phyloP scores from a whole-genome alignment of 2,113 vertebrate genomes.

The Pseudorasbora parva region DNA sequence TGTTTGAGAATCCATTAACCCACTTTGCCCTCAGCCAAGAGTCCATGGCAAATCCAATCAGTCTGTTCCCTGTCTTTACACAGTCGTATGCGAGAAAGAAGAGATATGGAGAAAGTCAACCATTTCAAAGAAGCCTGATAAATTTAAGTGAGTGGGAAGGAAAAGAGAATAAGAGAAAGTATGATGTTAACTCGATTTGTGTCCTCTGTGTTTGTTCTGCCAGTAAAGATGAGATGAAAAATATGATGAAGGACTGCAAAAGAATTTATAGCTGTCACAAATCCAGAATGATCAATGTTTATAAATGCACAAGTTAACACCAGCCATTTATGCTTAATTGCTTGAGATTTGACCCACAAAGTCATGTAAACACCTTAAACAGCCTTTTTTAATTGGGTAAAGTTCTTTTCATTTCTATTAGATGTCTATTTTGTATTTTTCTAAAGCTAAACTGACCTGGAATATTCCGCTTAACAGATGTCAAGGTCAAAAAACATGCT shows the following conservation, averaged over 20 bases:
- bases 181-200: constrained; percentile 32
- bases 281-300: background rate
- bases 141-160: background rate
- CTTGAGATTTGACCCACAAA: background rate
- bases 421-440: background rate
- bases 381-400: background rate
- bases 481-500: background rate
- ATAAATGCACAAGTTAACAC: background rate
- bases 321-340: background rate
- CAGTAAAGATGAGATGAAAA: background rate
- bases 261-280: constrained; percentile 10
- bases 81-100: background rate
- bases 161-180: background rate
- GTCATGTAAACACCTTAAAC: background rate
- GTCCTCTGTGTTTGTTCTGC: constrained; percentile 43
- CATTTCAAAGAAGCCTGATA: background rate
- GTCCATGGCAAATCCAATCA: constrained; percentile 56
- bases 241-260: background rate
- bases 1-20: constrained; percentile 59
- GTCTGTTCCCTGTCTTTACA: constrained; percentile 44
- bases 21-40: constrained; percentile 49
- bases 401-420: background rate
- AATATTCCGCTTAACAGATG: background rate
- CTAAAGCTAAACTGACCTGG: background rate
- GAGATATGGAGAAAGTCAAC: constrained; percentile 11